A percentile compares a stretch with the other conserved stretches of the same genome.
Evolutionary conservation across 2,888 invertebrate genomes (phyloP).

Genomic region (Drosophila atripex): DNA sequence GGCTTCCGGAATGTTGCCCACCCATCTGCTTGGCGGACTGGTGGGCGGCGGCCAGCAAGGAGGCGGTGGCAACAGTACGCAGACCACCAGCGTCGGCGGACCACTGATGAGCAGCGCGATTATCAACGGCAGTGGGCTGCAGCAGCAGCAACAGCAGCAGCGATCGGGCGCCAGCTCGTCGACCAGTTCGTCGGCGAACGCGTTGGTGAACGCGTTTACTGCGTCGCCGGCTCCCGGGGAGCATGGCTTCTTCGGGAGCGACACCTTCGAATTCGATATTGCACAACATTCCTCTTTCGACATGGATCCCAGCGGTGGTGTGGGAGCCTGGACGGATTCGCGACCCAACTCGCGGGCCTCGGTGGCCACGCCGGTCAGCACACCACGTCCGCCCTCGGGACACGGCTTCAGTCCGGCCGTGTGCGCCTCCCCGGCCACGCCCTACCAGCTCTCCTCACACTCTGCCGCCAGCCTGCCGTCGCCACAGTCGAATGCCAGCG

Average conservation of each 20-base stretch:
- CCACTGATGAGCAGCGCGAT: slow-evolving; percentile 90
- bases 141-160: slow-evolving; percentile 60
- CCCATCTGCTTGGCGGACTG: slow-evolving; percentile 71
- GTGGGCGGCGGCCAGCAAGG: slow-evolving; percentile 81
- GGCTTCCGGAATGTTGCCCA: slow-evolving; percentile 46
- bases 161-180: slow-evolving; percentile 48
- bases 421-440: slow-evolving; percentile 85
- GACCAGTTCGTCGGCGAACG: slow-evolving; percentile 67
- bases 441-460: slow-evolving; percentile 84
- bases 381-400: slow-evolving; percentile 87
- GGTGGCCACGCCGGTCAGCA: slow-evolving; percentile 86
- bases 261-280: slow-evolving; percentile 88
- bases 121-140: slow-evolving; percentile 86
- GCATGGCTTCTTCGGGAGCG: slow-evolving; percentile 85
- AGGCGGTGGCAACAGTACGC: slow-evolving; percentile 72
- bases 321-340: slow-evolving; percentile 82
- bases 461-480: slow-evolving; percentile 84
- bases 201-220: slow-evolving; percentile 82
- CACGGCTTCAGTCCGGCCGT: slow-evolving; percentile 85
- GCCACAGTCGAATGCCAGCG: slow-evolving; percentile 84
- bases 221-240: slow-evolving; percentile 85
- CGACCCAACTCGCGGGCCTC: slow-evolving; percentile 88
- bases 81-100: slow-evolving; percentile 86
- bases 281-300: slow-evolving; percentile 88
- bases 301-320: slow-evolving; percentile 82